Evolutionary conservation across 2,888 invertebrate genomes (phyloP), one percentile per base, ranked within the genome.

Genomic region (Lottia scabra): DNA sequence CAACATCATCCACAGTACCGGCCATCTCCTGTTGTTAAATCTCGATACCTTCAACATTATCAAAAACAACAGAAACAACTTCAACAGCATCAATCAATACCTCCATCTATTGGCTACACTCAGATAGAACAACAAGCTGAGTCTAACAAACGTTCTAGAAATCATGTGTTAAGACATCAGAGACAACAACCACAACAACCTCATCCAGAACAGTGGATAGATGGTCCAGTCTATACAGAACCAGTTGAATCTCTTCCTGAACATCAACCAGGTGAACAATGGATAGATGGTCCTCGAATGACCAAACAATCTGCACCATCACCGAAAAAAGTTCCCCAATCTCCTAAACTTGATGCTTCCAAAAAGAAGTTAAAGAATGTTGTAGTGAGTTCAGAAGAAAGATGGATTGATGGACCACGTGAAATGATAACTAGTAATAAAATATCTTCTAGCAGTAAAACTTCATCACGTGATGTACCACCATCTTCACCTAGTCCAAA

Each of bases 211-310:
- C 56, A 56, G 19, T 56, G 56, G 56, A 23, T 56, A 23, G 56
- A 56, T 56, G 56, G 56, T 56, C 56, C 56, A 16, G 23, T 56
- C 56, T 56, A 56, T 56, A 23, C 8, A 23, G 56, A 56, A 19
- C 67, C 76, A 38, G 75, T 71, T 8, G 76, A 74, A 66, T 71
- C 79, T 26, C 76, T 78, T 23, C 19, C 23, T 3, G 10, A 56
- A 23, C 78, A 73, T 12, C 68, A 80, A 38, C 80, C 80, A 38
- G 80, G 81, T 85, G 98, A 98, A 87, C 96, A 96, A 87, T 98
- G 98, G 98, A 95, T 98, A 76, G 98, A 98, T 90, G 98, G 98
- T 0, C 98, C 98, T 0, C 92, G 96, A 86, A 95, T 96, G 10
- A 80, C 81, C 62, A 80, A 38, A 38, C 38, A 38, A 38, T 10